A percentile compares a stretch with the other conserved stretches of the same genome.
These are phyloP conservation scores for Corbicula japonica DNA, from an alignment of 2,888 invertebrate genomes.

Conservation along the genomic window DNA sequence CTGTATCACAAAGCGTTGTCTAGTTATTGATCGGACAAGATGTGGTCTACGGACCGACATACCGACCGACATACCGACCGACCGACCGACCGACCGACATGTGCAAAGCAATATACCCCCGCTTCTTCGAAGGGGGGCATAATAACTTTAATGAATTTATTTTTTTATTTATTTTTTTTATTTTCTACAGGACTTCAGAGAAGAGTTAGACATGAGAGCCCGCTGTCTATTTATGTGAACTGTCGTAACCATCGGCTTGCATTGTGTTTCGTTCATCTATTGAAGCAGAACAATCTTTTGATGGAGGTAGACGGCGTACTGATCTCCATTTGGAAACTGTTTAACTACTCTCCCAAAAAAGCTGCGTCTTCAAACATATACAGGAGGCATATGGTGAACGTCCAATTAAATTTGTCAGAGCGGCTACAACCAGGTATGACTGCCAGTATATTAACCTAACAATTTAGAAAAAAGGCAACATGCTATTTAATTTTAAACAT, in stretches of 20 bases:
- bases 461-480: no score
- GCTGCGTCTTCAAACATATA: conserved; percentile 1
- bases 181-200: conserved; percentile 8
- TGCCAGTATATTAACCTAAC: no score
- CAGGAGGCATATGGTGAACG: conserved; percentile 7
- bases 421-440: conserved; percentile 8
- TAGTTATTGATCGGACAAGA: no score
- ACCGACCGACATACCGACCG: no score
- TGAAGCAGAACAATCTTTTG: not conserved
- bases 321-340: conserved; percentile 8
- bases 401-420: conserved; percentile 2
- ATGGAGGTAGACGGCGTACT: conserved; percentile 4
- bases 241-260: no score
- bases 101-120: no score
- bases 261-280: conserved; percentile 17
- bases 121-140: no score
- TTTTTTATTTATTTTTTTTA: not conserved
- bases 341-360: conserved; percentile 20
- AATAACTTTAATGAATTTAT: not conserved
- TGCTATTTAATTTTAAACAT: no score
- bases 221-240: conserved; percentile 4
- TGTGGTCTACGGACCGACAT: no score
- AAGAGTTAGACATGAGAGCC: not conserved
- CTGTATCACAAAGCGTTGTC: no score
- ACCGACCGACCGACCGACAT: no score